Percentiles rank a stretch among this genome's conserved stretches.
Evolutionary conservation across 2,888 invertebrate genomes (phyloP).

Genomic region (Trilocha varians): DNA sequence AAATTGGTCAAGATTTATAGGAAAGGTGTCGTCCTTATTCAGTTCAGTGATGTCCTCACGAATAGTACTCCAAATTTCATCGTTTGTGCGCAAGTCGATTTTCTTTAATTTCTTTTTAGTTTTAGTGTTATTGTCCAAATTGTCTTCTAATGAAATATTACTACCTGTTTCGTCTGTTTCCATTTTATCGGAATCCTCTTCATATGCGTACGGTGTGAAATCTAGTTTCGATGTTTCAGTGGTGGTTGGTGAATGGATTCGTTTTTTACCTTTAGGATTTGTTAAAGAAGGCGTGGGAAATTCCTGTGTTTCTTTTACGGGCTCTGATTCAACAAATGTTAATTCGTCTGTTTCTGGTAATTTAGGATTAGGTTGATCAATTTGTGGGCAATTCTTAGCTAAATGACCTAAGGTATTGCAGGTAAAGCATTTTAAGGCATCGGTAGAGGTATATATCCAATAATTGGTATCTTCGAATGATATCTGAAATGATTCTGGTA

Average conservation of each 20-base stretch:
- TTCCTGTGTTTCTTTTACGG: background rate
- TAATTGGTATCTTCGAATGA: constrained; percentile 2
- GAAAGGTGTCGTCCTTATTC: background rate
- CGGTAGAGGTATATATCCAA: constrained; percentile 5
- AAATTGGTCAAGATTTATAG: background rate
- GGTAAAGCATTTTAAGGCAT: constrained; percentile 4
- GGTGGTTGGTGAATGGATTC: background rate
- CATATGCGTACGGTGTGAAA: background rate
- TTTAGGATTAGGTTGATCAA: too few species aligned
- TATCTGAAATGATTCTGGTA: background rate
- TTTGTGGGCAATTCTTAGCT: constrained; percentile 9
- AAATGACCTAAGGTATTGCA: constrained; percentile 5
- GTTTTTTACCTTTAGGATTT: constrained; percentile 2
- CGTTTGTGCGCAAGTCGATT: background rate
- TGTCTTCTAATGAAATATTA: background rate
- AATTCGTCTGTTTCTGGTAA: too few species aligned
- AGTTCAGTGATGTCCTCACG: background rate
- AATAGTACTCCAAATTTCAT: background rate
- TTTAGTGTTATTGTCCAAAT: background rate
- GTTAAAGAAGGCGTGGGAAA: background rate
- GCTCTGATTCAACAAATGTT: background rate
- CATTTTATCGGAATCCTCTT: background rate
- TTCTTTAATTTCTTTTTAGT: background rate
- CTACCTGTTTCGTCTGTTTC: background rate
- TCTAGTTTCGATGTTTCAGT: background rate